Conservation (phyloP, 2,888 invertebrate species). For the Rotaria magnacalcarata region DNA sequence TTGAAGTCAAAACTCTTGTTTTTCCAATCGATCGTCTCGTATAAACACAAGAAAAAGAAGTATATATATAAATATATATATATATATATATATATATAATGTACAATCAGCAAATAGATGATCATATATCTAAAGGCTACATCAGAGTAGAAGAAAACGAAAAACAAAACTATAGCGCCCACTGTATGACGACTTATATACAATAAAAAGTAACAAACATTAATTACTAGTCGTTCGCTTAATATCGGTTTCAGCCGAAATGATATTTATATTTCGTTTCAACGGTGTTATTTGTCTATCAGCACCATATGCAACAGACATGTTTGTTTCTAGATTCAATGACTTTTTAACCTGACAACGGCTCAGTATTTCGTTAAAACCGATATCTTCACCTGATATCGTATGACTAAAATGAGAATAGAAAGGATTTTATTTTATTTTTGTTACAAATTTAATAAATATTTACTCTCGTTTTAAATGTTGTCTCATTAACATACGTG, state of each 20-base stretch:
- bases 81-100: not conserved
- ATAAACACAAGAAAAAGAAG: not conserved
- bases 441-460: not conserved
- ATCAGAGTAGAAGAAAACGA: not conserved
- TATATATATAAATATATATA: not conserved
- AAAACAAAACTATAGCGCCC: not conserved
- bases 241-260: not conserved
- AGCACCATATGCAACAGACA: not conserved
- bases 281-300: not conserved
- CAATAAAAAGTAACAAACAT: not conserved
- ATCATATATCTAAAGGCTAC: conserved; percentile 26
- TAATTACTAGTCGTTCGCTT: conserved; percentile 5
- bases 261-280: not conserved
- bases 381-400: not conserved
- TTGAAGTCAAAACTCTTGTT: not conserved
- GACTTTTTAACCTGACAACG: conserved; percentile 20
- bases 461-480: conserved; percentile 34
- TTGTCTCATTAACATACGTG: conserved; percentile 15
- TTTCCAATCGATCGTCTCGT: not conserved
- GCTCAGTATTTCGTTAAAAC: conserved; percentile 1
- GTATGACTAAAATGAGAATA: not conserved
- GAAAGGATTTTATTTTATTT: not conserved
- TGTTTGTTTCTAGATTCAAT: conserved; percentile 15
- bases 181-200: conserved; percentile 12
- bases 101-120: conserved; percentile 13